Percentiles rank a stretch among this genome's conserved stretches.
These are phyloP conservation scores for Engystomops pustulosus DNA, from an alignment of 2,113 vertebrate species.

Conservation along the genomic window DNA sequence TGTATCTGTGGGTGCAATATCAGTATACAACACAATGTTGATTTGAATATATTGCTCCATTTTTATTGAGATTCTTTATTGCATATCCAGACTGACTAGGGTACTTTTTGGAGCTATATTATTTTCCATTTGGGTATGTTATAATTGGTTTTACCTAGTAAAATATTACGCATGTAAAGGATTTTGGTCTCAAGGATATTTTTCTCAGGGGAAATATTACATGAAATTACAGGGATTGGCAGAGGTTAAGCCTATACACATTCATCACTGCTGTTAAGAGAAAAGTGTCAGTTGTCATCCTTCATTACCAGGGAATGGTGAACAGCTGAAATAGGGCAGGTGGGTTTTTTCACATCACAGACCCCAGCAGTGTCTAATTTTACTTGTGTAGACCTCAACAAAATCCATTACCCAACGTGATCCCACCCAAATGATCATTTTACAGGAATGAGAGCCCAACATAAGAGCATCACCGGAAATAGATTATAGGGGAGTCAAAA, in stretches of 20 bases:
- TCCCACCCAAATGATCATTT: neutral
- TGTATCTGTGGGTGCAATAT: no score
- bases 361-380: neutral
- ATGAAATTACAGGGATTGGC: neutral
- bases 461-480: neutral
- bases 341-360: neutral
- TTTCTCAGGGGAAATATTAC: slow-evolving; percentile 31
- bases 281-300: slow-evolving; percentile 40
- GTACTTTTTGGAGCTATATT: no score
- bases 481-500: neutral
- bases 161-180: no score
- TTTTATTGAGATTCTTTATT: no score
- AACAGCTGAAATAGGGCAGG: slow-evolving; percentile 44
- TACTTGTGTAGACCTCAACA: neutral
- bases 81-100: no score
- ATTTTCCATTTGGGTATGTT: no score
- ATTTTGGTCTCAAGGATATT: no score
- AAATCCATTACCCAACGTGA: neutral
- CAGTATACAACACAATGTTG: no score
- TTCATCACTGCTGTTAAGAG: slow-evolving; percentile 1
- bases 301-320: slow-evolving; percentile 34
- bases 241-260: slow-evolving; percentile 39
- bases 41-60: no score
- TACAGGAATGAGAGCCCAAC: neutral
- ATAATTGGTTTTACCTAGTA: no score